These are phyloP conservation scores for Aelia acuminata DNA, from an alignment of 2,888 invertebrate genomes.

Conservation along the genomic window DNA sequence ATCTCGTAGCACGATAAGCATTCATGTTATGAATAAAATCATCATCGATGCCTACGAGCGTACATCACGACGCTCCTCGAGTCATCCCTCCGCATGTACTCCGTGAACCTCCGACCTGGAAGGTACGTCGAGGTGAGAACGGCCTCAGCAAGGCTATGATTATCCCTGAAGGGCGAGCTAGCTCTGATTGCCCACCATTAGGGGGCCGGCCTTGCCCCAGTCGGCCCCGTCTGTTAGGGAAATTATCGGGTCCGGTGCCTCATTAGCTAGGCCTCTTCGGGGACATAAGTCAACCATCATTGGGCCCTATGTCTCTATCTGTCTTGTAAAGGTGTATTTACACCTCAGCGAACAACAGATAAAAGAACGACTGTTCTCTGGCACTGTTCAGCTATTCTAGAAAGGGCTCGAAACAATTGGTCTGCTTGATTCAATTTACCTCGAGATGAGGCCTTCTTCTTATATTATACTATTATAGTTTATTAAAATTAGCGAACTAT, in stretches of 20 bases:
- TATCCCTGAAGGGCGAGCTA: neutral
- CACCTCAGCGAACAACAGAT: too few species aligned
- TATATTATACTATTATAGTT: too few species aligned
- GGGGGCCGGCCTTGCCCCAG: neutral
- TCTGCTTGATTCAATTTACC: too few species aligned
- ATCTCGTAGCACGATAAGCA: neutral
- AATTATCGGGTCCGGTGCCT: neutral
- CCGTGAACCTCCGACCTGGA: neutral
- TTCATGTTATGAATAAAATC: neutral
- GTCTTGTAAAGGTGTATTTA: neutral
- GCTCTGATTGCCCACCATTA: slow-evolving; percentile 33
- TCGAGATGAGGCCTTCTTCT: too few species aligned
- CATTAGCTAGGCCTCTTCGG: slow-evolving; percentile 20
- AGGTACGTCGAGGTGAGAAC: neutral
- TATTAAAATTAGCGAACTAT: too few species aligned
- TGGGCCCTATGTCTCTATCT: neutral
- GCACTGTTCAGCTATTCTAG: too few species aligned
- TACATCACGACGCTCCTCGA: neutral
- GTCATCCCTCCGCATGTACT: neutral
- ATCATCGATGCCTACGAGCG: neutral
- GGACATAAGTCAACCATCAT: slow-evolving; percentile 1
- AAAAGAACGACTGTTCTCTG: too few species aligned
- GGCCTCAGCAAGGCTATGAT: neutral
- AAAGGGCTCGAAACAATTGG: too few species aligned
- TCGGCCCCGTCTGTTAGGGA: slow-evolving; percentile 27